These are phyloP conservation scores for Etheostoma cragini DNA, from an alignment of 2,113 vertebrate species.

Conservation along the genomic window DNA sequence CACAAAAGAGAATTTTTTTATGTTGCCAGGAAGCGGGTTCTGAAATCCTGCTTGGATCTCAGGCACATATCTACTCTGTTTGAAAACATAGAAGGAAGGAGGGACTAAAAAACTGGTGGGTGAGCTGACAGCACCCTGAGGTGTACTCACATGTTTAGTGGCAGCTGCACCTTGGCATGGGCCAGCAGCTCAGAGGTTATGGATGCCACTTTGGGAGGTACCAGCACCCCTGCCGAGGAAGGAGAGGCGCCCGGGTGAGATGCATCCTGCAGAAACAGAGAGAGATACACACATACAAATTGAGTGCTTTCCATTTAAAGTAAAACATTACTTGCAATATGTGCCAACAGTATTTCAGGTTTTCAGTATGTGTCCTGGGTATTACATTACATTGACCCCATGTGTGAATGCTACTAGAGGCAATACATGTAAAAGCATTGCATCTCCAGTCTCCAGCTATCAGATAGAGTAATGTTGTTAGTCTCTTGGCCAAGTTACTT, in stretches of 20 bases:
- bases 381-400: slow-evolving; percentile 30
- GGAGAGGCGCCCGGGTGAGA: slow-evolving; percentile 73
- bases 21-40: slow-evolving; percentile 33
- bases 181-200: slow-evolving; percentile 90
- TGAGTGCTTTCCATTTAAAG: slow-evolving; percentile 21
- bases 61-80: slow-evolving; percentile 1
- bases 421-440: slow-evolving; percentile 40
- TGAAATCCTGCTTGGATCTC: slow-evolving; percentile 39
- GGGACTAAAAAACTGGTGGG: slow-evolving; percentile 18
- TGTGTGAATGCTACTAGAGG: slow-evolving; percentile 35
- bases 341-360: slow-evolving; percentile 19
- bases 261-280: slow-evolving; percentile 56
- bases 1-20: slow-evolving; percentile 63
- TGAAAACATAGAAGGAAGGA: slow-evolving; percentile 27
- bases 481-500: neutral
- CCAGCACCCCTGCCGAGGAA: slow-evolving; percentile 77
- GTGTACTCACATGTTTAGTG: slow-evolving; percentile 95
- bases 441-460: slow-evolving; percentile 34
- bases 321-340: slow-evolving; percentile 14
- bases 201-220: slow-evolving; percentile 88
- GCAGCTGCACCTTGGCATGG: slow-evolving; percentile 92
- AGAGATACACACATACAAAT: neutral
- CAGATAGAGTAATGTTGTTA: slow-evolving; percentile 38
- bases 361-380: slow-evolving; percentile 29
- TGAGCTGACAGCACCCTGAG: slow-evolving; percentile 37